A percentile compares a stretch with the other conserved stretches of the same genome.
Conservation (phyloP, 2,888 invertebrate species). For the Leucophenga montana region DNA sequence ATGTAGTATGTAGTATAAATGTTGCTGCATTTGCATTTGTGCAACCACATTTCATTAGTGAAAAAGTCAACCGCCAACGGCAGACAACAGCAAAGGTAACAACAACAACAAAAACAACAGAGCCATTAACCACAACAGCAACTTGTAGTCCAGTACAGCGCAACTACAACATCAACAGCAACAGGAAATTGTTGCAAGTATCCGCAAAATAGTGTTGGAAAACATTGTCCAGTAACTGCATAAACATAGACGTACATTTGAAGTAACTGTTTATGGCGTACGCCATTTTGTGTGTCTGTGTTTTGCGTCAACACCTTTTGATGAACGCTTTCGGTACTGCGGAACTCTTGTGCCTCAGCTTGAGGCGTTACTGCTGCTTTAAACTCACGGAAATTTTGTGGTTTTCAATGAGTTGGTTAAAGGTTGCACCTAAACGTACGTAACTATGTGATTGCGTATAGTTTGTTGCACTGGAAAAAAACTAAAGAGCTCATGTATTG, state of each 20-base stretch:
- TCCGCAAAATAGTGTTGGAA: too few species aligned
- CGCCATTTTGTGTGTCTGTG: background rate
- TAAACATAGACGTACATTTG: background rate
- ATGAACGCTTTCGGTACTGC: too few species aligned
- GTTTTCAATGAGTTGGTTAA: slow-evolving; percentile 54
- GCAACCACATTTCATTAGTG: slow-evolving; percentile 30
- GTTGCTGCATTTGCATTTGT: slow-evolving; percentile 23
- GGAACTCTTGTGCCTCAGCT: too few species aligned
- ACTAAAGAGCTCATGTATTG: slow-evolving; percentile 47
- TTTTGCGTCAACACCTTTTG: background rate
- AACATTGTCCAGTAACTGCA: too few species aligned
- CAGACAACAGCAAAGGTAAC: slow-evolving; percentile 4
- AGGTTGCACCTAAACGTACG: slow-evolving; percentile 61
- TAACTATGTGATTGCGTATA: slow-evolving; percentile 66
- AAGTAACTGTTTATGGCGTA: slow-evolving; percentile 3
- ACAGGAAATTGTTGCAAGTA: background rate
- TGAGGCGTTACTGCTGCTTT: background rate
- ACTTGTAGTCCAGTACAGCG: slow-evolving; percentile 28
- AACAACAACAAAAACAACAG: background rate
- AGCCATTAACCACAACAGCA: slow-evolving; percentile 32
- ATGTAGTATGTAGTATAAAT: slow-evolving; percentile 6
- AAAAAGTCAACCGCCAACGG: slow-evolving; percentile 43
- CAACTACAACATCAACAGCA: slow-evolving; percentile 35
- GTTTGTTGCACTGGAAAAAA: slow-evolving; percentile 63
- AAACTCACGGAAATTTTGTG: background rate